A percentile compares a stretch with the other conserved stretches of the same genome.
These are phyloP conservation scores for Cordilura impudica DNA, from an alignment of 2,888 invertebrate species.

Conservation along the genomic window DNA sequence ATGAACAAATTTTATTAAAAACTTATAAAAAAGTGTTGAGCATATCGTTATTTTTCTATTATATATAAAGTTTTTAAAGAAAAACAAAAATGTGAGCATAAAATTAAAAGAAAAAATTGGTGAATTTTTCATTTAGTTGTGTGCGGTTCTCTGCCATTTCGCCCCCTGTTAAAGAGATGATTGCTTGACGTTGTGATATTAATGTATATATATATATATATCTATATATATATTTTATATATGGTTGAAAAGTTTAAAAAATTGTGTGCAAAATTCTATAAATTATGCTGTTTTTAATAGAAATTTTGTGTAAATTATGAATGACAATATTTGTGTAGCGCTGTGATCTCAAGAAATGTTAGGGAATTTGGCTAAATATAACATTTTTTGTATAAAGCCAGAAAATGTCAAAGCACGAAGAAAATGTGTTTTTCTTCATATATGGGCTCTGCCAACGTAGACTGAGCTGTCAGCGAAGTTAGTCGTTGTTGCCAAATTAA, in stretches of 20 bases:
- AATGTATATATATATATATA: too few relatives aligned
- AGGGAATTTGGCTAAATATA: not conserved
- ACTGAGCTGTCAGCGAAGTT: conserved; percentile 45
- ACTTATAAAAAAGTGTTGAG: not conserved
- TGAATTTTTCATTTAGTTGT: conserved; percentile 41
- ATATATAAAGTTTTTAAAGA: not conserved
- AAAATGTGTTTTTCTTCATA: conserved; percentile 66
- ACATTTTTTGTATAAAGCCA: not conserved
- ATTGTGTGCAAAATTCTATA: not conserved
- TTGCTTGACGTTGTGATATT: conserved; percentile 32
- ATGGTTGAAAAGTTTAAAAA: not conserved
- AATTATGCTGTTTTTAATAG: not conserved
- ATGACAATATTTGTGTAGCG: not conserved
- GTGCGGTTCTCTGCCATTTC: conserved; percentile 32
- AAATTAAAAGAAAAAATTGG: conserved; percentile 30
- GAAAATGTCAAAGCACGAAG: conserved; percentile 59
- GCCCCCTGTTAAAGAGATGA: conserved; percentile 38
- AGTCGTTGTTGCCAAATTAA: conserved; percentile 42
- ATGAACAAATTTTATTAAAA: conserved; percentile 6
- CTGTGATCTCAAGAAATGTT: not conserved
- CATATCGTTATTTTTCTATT: not conserved
- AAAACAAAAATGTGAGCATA: conserved; percentile 1
- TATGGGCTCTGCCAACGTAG: conserved; percentile 5
- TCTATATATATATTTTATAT: conserved; percentile 9
- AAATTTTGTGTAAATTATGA: not conserved